Conservation (phyloP, 2,797 vertebrate species). For the Anabacerthia variegaticeps region DNA sequence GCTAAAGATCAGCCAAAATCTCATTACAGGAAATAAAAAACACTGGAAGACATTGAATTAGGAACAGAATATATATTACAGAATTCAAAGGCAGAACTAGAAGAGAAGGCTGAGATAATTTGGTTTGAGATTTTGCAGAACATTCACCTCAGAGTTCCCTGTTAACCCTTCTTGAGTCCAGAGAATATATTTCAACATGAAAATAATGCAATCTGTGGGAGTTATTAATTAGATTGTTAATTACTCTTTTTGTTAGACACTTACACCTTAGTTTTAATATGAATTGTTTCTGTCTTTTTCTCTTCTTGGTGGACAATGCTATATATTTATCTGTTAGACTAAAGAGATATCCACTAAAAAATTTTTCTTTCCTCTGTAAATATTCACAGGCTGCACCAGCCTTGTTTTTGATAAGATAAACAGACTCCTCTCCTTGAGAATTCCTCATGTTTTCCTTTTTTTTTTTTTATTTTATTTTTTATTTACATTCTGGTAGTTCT, state of each 20-base stretch:
- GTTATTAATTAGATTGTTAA: neutral
- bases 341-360: neutral
- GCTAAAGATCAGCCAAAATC: slow-evolving; percentile 35
- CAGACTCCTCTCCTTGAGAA: neutral
- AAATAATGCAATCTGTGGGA: neutral
- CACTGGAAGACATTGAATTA: neutral
- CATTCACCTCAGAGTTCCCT: neutral
- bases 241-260: neutral
- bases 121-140: neutral
- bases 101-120: neutral
- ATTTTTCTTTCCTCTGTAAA: neutral
- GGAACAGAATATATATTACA: neutral
- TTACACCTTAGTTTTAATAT: neutral
- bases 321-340: neutral
- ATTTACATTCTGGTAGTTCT: neutral
- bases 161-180: neutral
- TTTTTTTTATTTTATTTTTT: neutral
- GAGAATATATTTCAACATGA: neutral
- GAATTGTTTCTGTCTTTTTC: neutral
- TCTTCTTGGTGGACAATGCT: neutral
- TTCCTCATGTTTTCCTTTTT: neutral
- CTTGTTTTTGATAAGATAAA: slow-evolving; percentile 11
- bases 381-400: neutral
- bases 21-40: slow-evolving; percentile 42
- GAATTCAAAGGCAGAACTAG: neutral